Evolutionary conservation across 2,113 vertebrate genomes (phyloP).

Genomic region (Amazona vittata): DNA sequence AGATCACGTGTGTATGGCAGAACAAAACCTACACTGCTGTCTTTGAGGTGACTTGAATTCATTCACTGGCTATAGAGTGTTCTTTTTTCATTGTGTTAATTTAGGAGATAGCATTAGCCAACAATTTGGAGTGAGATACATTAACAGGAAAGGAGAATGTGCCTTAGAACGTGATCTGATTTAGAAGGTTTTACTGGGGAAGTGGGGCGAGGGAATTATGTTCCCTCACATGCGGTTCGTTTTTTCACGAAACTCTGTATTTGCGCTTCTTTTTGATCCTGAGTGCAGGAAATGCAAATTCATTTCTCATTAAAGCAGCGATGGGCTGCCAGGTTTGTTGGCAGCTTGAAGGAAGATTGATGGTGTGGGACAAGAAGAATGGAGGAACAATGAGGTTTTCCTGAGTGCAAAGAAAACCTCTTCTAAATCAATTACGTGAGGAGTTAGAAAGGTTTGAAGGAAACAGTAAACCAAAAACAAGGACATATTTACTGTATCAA

Average conservation of each 20-base stretch:
- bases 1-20: accelerated
- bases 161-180: background rate
- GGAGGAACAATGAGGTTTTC: background rate
- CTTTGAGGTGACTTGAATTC: background rate
- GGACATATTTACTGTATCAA: background rate
- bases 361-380: background rate
- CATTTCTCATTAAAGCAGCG: background rate
- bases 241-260: background rate
- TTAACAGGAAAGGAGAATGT: background rate
- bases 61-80: background rate
- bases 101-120: background rate
- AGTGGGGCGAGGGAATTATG: background rate
- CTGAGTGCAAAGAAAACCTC: background rate
- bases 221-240: background rate
- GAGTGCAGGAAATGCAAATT: background rate
- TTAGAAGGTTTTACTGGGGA: background rate
- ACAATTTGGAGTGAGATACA: background rate
- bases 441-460: background rate
- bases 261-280: background rate
- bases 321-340: background rate
- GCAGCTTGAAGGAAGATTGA: background rate
- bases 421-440: background rate
- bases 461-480: background rate
- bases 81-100: background rate
- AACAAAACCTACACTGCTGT: background rate